A percentile compares a stretch with the other conserved stretches of the same genome.
Evolutionary conservation across 2,888 invertebrate genomes (phyloP).

Genomic region (Unio delphinus): DNA sequence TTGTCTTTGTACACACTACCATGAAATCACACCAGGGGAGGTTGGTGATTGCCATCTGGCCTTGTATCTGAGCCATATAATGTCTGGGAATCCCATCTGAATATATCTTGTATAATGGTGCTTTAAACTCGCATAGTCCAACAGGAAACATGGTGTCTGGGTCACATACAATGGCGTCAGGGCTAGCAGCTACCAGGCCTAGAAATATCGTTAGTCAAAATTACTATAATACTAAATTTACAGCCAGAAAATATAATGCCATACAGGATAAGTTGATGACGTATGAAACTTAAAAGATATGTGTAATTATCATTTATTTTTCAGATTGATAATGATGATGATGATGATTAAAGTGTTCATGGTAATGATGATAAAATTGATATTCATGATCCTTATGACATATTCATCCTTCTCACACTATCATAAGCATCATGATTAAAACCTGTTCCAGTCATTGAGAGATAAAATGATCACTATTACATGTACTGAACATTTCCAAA

Average conservation of each 20-base stretch:
- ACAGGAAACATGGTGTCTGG: constrained; percentile 13
- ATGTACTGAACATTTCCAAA: no score
- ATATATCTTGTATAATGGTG: constrained; percentile 50
- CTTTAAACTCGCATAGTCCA: constrained; percentile 58
- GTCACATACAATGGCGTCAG: constrained; percentile 51
- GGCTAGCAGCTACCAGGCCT: constrained; percentile 50
- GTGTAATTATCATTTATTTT: no score
- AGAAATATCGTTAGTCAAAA: neutral
- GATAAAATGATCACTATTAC: no score
- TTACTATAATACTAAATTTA: neutral
- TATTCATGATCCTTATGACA: no score
- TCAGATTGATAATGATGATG: no score
- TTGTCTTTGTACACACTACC: constrained; percentile 52
- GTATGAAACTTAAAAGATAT: no score
- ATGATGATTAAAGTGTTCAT: no score
- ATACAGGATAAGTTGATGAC: neutral
- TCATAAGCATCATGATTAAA: no score
- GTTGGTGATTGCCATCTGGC: constrained; percentile 54
- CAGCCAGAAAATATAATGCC: neutral
- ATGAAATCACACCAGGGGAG: constrained; percentile 60
- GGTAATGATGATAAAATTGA: no score
- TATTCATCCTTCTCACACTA: no score
- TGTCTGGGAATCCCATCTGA: constrained; percentile 43
- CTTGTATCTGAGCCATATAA: constrained; percentile 64
- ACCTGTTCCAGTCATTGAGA: no score